These are phyloP conservation scores for Orthosia cruda DNA, from an alignment of 2,888 invertebrate species.

Conservation along the genomic window DNA sequence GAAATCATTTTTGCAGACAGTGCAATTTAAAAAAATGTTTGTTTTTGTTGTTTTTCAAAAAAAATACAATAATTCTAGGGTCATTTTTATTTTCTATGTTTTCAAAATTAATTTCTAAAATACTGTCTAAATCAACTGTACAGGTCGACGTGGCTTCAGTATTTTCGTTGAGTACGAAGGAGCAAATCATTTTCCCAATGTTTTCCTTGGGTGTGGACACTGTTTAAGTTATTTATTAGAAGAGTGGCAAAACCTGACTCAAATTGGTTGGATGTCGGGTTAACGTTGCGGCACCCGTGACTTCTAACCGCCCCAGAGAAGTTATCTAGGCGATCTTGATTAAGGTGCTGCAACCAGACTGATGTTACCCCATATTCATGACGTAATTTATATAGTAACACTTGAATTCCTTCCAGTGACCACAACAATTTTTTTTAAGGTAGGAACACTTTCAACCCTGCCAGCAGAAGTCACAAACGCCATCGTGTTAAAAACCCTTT, in stretches of 20 bases:
- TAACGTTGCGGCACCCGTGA: slow-evolving; percentile 1
- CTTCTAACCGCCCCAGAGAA: no score
- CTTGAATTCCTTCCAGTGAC: slow-evolving; percentile 9
- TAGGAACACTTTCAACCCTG: not conserved
- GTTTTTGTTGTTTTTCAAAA: no score
- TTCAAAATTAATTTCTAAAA: slow-evolving; percentile 13
- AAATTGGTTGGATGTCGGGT: no score
- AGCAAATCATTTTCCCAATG: slow-evolving; percentile 8
- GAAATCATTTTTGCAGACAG: no score
- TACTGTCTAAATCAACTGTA: not conserved
- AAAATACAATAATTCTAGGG: not conserved
- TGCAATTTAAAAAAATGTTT: no score
- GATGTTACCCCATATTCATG: no score
- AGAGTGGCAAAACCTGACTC: no score
- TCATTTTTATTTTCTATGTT: slow-evolving; percentile 2
- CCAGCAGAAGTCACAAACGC: not conserved
- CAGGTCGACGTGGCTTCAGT: slow-evolving; percentile 7
- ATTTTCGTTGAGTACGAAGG: slow-evolving; percentile 18
- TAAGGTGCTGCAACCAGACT: no score
- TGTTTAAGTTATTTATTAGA: slow-evolving; percentile 1
- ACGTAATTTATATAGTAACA: no score
- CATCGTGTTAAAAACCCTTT: not conserved
- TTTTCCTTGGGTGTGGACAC: slow-evolving; percentile 15
- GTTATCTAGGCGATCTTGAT: no score
- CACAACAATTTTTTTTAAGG: not conserved